A percentile compares a stretch with the other conserved stretches of the same genome.
phyloP scores from a whole-genome alignment of 2,888 invertebrate species.

The Teinopalpus imperialis region DNA sequence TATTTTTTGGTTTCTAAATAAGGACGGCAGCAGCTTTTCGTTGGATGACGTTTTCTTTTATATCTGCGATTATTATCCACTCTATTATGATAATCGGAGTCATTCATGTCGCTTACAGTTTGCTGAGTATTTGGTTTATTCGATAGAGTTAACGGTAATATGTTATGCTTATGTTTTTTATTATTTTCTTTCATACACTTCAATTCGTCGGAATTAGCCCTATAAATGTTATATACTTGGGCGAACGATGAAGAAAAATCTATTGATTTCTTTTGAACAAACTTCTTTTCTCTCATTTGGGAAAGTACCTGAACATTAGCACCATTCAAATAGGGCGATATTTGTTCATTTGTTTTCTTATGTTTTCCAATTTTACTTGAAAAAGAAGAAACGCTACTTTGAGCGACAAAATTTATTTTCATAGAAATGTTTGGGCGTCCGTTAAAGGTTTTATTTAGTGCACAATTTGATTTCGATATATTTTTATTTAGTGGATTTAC shows the following conservation, averaged over 20 bases:
- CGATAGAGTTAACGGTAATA: conserved; percentile 58
- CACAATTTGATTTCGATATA: conserved; percentile 9
- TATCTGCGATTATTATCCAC: conserved; percentile 38
- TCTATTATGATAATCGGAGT: conserved; percentile 55
- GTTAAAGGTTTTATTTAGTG: conserved; percentile 6
- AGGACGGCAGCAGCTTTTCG: conserved; percentile 38
- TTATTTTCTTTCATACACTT: conserved; percentile 44
- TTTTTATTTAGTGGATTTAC: conserved; percentile 6
- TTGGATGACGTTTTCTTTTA: conserved; percentile 46
- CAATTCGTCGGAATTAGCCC: conserved; percentile 66
- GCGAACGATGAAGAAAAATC: conserved; percentile 55
- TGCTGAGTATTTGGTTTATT: conserved; percentile 50
- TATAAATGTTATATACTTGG: conserved; percentile 56
- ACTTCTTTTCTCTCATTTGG: conserved; percentile 51
- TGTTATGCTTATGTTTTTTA: conserved; percentile 64
- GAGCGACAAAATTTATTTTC: conserved; percentile 7
- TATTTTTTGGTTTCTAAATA: conserved; percentile 39
- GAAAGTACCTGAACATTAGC: conserved; percentile 51
- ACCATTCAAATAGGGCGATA: conserved; percentile 50
- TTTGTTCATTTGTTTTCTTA: conserved; percentile 38
- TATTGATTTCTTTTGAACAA: conserved; percentile 46
- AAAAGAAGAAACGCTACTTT: conserved; percentile 10
- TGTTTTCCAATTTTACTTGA: conserved; percentile 29
- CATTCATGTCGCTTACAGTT: conserved; percentile 67
- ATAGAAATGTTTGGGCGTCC: neutral